Evolutionary conservation across 2,797 vertebrate species (phyloP), one percentile per base, ranked within the genome.

Genomic region (Anolis apletophallus): DNA sequence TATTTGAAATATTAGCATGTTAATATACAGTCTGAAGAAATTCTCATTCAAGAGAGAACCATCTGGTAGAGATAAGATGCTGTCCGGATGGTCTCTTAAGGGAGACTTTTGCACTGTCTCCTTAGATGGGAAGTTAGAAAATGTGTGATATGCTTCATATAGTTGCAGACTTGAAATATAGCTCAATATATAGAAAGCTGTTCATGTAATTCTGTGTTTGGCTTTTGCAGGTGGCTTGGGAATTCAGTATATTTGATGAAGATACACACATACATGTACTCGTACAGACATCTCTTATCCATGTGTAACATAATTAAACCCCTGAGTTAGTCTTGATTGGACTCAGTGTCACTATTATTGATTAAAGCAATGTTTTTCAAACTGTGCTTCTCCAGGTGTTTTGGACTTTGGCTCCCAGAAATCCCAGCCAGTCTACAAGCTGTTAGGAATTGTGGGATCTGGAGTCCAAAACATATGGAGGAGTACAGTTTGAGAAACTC

Each of bases 31-130:
- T 36, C 23, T 67, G n/a, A 1, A 5, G 21, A 36, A 21, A 78
- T 34, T 82, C 50, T 82, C 72, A 82, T 32, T 13, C 52, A 69
- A 36, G 52, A 81, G 32, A 57, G 26, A 69, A 75, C 59, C 72
- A 87, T 87, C 72, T 82, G 85, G 61, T 59, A 84, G 77, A 64
- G 34, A 32, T 88, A 80, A 74, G 29, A 80, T 52, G n/a, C 23
- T 21, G 32, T 80, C 36, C 73, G 7, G 32, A 74, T 10, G 3
- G 5, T 67, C 52, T 84, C 69, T 80, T 81, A 80, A 88, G 77
- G 59, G 77, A 59, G 29, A 23, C 3, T 21, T 88, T 46, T 75
- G 50, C 21, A 19, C 34, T 75, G 40, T 82, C 36, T 74, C 19
- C 59, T 54, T 81, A 36, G 59, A 34, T 67, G 14, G 34, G 36